These are phyloP conservation scores for Tokudaia muenninki DNA, from an alignment of 2,797 vertebrate genomes.

Conservation along the genomic window DNA sequence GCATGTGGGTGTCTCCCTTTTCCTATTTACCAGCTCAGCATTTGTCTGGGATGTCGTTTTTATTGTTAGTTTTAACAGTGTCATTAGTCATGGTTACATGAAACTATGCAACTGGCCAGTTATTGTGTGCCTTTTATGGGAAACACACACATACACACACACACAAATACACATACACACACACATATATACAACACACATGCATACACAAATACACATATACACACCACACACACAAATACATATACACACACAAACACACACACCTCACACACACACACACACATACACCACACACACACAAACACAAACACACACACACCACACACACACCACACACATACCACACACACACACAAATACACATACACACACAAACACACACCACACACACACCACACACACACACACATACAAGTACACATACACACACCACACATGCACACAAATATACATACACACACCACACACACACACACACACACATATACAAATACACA, in stretches of 20 bases:
- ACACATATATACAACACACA: not conserved
- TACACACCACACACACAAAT: too few relatives aligned
- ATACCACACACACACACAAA: too few relatives aligned
- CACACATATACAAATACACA: not conserved
- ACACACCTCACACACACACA: not conserved
- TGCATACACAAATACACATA: too few relatives aligned
- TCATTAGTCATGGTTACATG: not conserved
- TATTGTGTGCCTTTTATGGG: not conserved
- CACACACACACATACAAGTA: too few relatives aligned
- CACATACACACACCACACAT: too few relatives aligned
- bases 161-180: not conserved
- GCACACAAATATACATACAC: too few relatives aligned
- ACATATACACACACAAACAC: too few relatives aligned
- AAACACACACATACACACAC: not conserved
- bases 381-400: too few relatives aligned
- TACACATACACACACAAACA: too few relatives aligned
- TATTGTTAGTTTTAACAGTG: not conserved
- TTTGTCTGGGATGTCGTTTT: not conserved
- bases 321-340: too few relatives aligned
- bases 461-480: not conserved
- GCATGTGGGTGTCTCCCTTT: rapidly evolving
- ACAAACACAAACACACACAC: too few relatives aligned
- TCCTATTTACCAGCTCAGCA: not conserved
- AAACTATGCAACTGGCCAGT: not conserved
- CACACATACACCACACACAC: not conserved